A percentile compares a stretch with the other conserved stretches of the same genome.
phyloP scores from a whole-genome alignment of 2,113 vertebrate genomes.

The Otus sunia region DNA sequence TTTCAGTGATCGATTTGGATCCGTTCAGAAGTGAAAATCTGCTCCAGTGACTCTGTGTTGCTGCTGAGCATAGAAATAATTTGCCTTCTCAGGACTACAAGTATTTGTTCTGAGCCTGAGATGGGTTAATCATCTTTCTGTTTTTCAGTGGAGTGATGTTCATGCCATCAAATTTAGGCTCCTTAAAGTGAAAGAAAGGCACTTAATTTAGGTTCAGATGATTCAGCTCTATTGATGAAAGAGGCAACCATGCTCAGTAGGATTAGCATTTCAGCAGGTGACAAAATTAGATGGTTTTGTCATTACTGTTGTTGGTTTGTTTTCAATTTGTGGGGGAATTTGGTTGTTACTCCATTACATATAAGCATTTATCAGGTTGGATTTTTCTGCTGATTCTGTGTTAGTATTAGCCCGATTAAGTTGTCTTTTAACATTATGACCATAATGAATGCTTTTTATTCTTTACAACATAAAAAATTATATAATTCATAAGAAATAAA shows the following conservation, averaged over 20 bases:
- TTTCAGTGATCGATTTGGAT: neutral
- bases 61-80: neutral
- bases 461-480: neutral
- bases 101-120: neutral
- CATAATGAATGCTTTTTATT: neutral
- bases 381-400: neutral
- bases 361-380: neutral
- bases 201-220: neutral
- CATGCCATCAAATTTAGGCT: neutral
- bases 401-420: neutral
- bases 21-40: neutral
- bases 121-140: neutral
- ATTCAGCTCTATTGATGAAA: neutral
- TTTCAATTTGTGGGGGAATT: neutral
- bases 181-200: neutral
- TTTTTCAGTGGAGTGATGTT: neutral
- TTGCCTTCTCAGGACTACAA: neutral
- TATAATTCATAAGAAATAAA: neutral
- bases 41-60: neutral
- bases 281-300: neutral
- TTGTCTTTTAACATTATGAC: neutral
- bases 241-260: neutral
- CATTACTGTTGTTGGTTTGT: neutral
- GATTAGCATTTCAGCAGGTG: neutral
- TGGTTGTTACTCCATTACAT: neutral